Evolutionary conservation across 1,140 invertebrate species (phyloP).

Genomic region (Drosophila insularis): DNA sequence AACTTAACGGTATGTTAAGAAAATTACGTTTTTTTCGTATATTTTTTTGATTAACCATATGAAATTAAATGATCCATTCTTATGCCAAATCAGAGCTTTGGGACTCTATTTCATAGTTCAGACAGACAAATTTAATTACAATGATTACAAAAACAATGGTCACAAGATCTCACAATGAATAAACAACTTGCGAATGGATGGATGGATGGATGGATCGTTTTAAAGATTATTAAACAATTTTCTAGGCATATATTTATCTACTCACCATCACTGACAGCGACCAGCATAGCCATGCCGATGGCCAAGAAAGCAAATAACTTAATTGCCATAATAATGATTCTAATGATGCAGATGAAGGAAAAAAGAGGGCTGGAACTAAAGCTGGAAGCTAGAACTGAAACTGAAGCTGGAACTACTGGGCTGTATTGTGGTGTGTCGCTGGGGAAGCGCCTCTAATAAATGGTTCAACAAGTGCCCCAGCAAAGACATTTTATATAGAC

Average conservation of each 20-base stretch:
- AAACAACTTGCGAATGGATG: no score
- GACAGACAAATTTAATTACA: no score
- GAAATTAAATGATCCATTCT: no score
- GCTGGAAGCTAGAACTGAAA: background rate
- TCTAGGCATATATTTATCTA: constrained; percentile 1
- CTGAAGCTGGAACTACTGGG: background rate
- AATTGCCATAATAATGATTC: constrained; percentile 50
- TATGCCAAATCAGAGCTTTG: no score
- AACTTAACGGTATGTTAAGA: no score
- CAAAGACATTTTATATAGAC: constrained; percentile 74
- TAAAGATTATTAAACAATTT: no score
- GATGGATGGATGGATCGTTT: no score
- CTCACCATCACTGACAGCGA: constrained; percentile 60
- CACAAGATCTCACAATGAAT: no score
- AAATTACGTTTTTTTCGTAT: no score
- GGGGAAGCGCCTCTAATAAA: constrained; percentile 67
- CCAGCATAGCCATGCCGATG: constrained; percentile 54
- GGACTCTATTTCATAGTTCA: no score
- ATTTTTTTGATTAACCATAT: no score
- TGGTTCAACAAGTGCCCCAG: constrained; percentile 57
- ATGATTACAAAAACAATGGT: no score
- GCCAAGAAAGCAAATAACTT: constrained; percentile 62
- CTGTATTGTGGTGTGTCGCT: constrained; percentile 47
- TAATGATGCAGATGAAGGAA: background rate
- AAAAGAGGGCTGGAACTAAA: background rate